Conservation (phyloP, 2,113 vertebrate genomes). For the Brachyhypopomus occidentalis region DNA sequence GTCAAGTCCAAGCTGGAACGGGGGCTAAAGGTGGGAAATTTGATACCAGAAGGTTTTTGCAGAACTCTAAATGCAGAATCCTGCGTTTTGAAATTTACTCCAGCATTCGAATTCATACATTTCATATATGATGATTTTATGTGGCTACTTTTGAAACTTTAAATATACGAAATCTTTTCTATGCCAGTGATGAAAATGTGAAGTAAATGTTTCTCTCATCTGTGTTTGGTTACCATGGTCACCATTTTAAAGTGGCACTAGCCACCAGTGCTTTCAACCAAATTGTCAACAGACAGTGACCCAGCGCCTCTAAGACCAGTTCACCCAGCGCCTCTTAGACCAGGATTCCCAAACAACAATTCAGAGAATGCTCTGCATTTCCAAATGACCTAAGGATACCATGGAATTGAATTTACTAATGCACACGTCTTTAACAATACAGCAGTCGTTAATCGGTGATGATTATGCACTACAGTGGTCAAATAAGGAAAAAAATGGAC, state of each 20-base stretch:
- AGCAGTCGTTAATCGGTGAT: constrained; percentile 7
- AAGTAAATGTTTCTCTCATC: background rate
- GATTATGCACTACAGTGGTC: background rate
- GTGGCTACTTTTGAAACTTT: too few relatives aligned
- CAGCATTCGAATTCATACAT: too few relatives aligned
- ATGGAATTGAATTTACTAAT: constrained; percentile 9
- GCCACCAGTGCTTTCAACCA: background rate
- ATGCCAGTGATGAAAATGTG: background rate
- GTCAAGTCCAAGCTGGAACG: too few relatives aligned
- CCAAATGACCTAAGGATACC: background rate
- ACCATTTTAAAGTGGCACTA: background rate
- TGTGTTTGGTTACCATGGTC: constrained; percentile 22
- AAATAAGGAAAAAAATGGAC: constrained; percentile 4
- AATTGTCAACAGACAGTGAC: background rate
- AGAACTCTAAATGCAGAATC: too few relatives aligned
- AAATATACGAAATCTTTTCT: too few relatives aligned
- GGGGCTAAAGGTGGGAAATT: too few relatives aligned
- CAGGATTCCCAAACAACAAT: background rate
- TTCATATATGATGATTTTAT: too few relatives aligned
- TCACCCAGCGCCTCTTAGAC: background rate
- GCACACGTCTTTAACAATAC: constrained; percentile 2
- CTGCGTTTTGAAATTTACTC: too few relatives aligned
- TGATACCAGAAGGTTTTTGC: too few relatives aligned
- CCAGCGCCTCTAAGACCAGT: background rate
- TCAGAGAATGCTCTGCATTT: background rate